Base-by-base conservation (phyloP, 2,113 vertebrate genomes). In the Rhagologus leucostigma region DNA sequence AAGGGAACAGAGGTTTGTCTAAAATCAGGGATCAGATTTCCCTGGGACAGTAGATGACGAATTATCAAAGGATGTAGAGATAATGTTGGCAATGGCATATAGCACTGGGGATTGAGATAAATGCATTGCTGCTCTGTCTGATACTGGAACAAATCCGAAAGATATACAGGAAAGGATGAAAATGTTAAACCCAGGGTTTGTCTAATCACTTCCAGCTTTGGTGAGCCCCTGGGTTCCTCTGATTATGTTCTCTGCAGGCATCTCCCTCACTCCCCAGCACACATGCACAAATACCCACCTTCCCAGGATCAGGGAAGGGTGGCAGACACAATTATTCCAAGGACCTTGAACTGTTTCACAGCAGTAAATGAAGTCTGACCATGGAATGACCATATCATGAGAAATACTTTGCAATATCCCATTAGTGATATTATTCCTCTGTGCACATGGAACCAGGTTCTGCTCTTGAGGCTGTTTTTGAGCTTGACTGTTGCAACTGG, bases 21-120 rank as follows among this genome's bases (percentile, higher is more conserved):
- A 77, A 94, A 96, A 94, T 92, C 77, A 55, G 59, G 93, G 80
- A 84, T 93, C 62, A 91, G 74, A 75, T 79, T 96, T 93, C 56
- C 47, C 74, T 75, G 55, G 83, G 26, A 89, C 13, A 47, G 60
- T 62, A 85, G 62, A 82, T 77, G 79, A 91, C 1, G 2, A 93
- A 91, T 94, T 95, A 94, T 96, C 84, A 93, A 92, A 94, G 73
- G 65, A 59, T 57, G 16, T 81, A 83, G 79, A 91, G 69, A 96
- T 95, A 94, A 80, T 55, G 37, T 75, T 95, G 78, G 81, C 87
- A 82, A 57, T 33, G 17, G 29, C 37, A 42, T 47, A 63, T 53
- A 78, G 35, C 60, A 84, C 59, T 42, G 78, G 44, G 73, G 83
- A 91, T 68, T 82, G 87, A 95, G 93, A 96, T 95, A 95, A 94